A percentile compares a stretch with the other conserved stretches of the same genome.
Evolutionary conservation across 2,113 vertebrate genomes (phyloP).

Genomic region (Lepus americanus): DNA sequence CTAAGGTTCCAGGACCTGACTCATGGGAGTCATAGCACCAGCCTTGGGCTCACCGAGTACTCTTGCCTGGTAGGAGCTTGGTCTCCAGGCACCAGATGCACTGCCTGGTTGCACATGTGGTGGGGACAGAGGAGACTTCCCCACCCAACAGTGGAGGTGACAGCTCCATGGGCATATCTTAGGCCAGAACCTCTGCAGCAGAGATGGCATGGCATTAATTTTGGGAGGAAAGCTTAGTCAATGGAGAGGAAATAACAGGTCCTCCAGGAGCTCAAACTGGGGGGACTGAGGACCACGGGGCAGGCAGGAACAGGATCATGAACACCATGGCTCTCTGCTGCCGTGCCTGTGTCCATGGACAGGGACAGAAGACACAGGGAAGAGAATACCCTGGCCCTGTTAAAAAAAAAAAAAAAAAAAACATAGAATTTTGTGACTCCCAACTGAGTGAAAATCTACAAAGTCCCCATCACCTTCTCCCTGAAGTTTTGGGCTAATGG

Average conservation of each 20-base stretch:
- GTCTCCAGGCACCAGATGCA: not conserved
- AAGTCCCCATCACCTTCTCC: not conserved
- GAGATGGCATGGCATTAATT: not conserved
- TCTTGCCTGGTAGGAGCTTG: not conserved
- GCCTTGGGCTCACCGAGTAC: not conserved
- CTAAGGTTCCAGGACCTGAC: not conserved
- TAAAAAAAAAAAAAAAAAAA: not conserved
- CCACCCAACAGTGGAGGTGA: not conserved
- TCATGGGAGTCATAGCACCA: not conserved
- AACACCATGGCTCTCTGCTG: not conserved
- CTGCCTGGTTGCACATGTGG: not conserved
- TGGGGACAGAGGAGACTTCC: not conserved
- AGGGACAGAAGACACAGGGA: not conserved
- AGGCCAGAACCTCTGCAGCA: not conserved
- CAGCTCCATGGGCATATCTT: not conserved
- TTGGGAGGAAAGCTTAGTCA: not conserved
- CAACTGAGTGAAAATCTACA: not conserved
- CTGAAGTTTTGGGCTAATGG: not conserved
- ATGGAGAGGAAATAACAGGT: not conserved
- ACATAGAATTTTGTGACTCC: not conserved
- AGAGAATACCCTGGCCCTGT: not conserved
- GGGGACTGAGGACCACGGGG: not conserved
- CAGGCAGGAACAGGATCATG: not conserved
- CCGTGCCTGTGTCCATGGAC: not conserved
- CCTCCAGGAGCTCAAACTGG: not conserved